phyloP scores from a whole-genome alignment of 2,888 invertebrate species.

The Polydesmus complanatus region DNA sequence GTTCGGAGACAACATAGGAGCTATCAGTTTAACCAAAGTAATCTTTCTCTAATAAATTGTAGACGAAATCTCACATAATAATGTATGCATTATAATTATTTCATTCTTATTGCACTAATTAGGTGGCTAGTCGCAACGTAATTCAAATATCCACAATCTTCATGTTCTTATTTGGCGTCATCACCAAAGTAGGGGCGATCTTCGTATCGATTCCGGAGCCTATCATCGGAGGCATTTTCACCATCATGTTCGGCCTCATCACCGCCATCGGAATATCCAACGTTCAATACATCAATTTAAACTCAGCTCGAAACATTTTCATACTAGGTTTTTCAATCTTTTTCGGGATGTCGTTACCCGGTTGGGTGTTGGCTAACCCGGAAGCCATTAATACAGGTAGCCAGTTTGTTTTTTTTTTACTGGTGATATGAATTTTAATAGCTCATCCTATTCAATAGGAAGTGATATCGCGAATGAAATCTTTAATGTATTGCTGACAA shows the following conservation, averaged over 20 bases:
- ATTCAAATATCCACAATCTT: conserved; percentile 33
- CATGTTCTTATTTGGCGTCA: conserved; percentile 32
- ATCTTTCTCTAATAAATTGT: conserved; percentile 30
- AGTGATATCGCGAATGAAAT: conserved; percentile 9
- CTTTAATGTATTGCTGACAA: conserved; percentile 19
- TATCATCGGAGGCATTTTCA: conserved; percentile 33
- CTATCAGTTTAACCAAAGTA: conserved; percentile 72
- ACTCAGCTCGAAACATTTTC: conserved; percentile 73
- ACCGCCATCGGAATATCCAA: conserved; percentile 44
- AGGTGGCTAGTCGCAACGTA: conserved; percentile 31
- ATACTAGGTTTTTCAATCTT: conserved; percentile 77
- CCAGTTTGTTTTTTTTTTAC: background rate
- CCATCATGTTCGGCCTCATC: conserved; percentile 31
- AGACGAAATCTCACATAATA: background rate
- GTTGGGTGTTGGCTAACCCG: conserved; percentile 10
- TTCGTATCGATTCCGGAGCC: conserved; percentile 38
- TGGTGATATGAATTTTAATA: background rate
- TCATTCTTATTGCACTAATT: too few relatives aligned
- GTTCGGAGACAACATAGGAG: conserved; percentile 79
- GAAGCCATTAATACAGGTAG: conserved; percentile 14
- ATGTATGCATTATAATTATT: background rate
- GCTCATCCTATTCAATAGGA: background rate
- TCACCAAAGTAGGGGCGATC: conserved; percentile 37
- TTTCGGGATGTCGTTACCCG: conserved; percentile 46
- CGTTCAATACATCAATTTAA: conserved; percentile 64